A percentile compares a stretch with the other conserved stretches of the same genome.
phyloP scores from a whole-genome alignment of 2,797 vertebrate genomes.

The Lagodon rhomboides region DNA sequence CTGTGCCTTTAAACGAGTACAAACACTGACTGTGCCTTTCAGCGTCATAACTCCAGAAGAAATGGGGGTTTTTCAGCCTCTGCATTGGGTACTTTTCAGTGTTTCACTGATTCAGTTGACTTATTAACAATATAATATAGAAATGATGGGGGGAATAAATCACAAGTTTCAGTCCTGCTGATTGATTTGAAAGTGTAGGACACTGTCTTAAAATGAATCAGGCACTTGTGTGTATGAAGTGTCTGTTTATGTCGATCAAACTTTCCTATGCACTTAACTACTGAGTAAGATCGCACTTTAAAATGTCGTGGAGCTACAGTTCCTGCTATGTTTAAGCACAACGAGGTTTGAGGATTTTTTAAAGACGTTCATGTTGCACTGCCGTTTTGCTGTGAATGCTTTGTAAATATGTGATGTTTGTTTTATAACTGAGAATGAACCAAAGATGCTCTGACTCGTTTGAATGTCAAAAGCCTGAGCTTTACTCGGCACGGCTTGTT shows the following conservation, averaged over 20 bases:
- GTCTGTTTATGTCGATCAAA: slow-evolving; percentile 40
- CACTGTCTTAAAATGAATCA: slow-evolving; percentile 37
- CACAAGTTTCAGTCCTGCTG: slow-evolving; percentile 21
- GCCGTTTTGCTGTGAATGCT: slow-evolving; percentile 69
- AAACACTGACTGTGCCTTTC: slow-evolving; percentile 53
- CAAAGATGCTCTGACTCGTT: slow-evolving; percentile 79
- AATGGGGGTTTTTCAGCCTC: slow-evolving; percentile 23
- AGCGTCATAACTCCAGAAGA: slow-evolving; percentile 10
- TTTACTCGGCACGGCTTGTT: slow-evolving; percentile 36
- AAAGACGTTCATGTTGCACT: slow-evolving; percentile 68
- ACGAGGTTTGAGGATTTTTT: slow-evolving; percentile 41
- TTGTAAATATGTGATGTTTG: slow-evolving; percentile 75
- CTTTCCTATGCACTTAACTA: slow-evolving; percentile 82
- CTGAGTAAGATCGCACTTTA: slow-evolving; percentile 87
- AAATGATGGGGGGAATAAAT: not conserved
- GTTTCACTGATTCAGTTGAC: slow-evolving; percentile 10
- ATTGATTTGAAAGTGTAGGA: slow-evolving; percentile 22
- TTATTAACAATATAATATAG: slow-evolving; percentile 7
- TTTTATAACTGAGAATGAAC: slow-evolving; percentile 69
- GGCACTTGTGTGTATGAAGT: slow-evolving; percentile 18
- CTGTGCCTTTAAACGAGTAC: slow-evolving; percentile 34
- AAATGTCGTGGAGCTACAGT: slow-evolving; percentile 49
- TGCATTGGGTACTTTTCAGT: slow-evolving; percentile 2
- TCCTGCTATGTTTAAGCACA: slow-evolving; percentile 72
- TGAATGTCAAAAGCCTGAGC: slow-evolving; percentile 58